Conservation (phyloP, 1,140 invertebrate genomes). For the honey bee (Apis mellifera) region DNA sequence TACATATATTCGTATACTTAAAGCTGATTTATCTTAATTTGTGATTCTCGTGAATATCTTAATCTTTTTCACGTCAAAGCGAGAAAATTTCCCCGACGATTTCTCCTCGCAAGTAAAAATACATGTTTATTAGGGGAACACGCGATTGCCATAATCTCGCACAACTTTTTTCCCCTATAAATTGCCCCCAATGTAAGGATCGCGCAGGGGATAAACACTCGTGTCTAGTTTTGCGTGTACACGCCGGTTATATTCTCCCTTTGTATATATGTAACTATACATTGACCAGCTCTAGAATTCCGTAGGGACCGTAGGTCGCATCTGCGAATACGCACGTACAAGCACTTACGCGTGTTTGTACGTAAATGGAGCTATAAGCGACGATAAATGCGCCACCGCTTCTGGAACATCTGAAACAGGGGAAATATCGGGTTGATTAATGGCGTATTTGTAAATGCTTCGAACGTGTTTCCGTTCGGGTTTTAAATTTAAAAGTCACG, state of each 20-base stretch:
- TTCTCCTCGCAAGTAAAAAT: background rate
- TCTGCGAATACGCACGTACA: slow-evolving; percentile 53
- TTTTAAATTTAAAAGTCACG: background rate
- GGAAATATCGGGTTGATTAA: slow-evolving; percentile 40
- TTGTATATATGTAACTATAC: slow-evolving; percentile 1
- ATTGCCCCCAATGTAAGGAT: slow-evolving; percentile 20
- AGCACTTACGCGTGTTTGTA: slow-evolving; percentile 54
- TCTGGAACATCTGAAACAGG: slow-evolving; percentile 38
- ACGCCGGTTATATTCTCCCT: slow-evolving; percentile 8
- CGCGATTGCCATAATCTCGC: background rate
- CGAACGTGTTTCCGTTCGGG: background rate
- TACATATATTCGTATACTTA: no score
- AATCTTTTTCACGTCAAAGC: no score
- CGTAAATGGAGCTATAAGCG: slow-evolving; percentile 53
- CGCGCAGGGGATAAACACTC: slow-evolving; percentile 24
- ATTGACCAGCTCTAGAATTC: slow-evolving; percentile 44
- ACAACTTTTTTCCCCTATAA: slow-evolving; percentile 12
- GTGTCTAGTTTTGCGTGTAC: slow-evolving; percentile 34
- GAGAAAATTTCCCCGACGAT: no score
- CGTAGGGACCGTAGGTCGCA: slow-evolving; percentile 34
- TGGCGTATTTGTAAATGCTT: background rate
- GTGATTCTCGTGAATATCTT: no score
- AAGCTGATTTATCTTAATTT: no score
- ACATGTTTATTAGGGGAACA: background rate
- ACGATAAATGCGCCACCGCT: slow-evolving; percentile 41